phyloP scores from a whole-genome alignment of 2,113 vertebrate species.

The Callopanchax toddi region DNA sequence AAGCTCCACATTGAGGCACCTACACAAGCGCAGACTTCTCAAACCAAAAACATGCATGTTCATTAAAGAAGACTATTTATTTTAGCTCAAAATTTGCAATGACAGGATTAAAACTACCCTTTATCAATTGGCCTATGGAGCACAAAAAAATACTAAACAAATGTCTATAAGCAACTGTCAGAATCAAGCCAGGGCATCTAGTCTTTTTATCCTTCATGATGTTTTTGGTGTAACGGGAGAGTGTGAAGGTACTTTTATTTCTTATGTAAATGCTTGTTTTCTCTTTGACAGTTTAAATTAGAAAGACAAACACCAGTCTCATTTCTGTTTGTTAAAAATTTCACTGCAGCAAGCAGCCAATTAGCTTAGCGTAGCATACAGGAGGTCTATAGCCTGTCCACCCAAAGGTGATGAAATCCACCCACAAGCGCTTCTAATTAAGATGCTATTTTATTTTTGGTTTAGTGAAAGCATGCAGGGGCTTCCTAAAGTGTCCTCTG shows the following conservation, averaged over 20 bases:
- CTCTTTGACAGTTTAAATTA: background rate
- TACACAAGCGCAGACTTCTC: background rate
- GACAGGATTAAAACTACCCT: too few relatives aligned
- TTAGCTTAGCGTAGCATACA: conserved; percentile 1
- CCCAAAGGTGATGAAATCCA: conserved; percentile 6
- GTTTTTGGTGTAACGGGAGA: background rate
- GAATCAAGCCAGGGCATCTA: too few relatives aligned
- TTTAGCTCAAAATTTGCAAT: background rate
- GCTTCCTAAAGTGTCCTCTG: background rate
- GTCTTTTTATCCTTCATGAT: too few relatives aligned
- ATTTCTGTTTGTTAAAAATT: background rate
- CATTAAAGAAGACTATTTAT: accelerated
- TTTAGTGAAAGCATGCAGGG: background rate
- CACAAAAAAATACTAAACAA: too few relatives aligned
- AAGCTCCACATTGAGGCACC: background rate
- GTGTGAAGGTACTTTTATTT: background rate
- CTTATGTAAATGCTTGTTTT: background rate
- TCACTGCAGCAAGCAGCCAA: background rate
- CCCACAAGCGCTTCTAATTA: conserved; percentile 12
- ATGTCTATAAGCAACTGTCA: too few relatives aligned
- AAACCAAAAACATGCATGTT: background rate
- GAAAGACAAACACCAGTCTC: background rate
- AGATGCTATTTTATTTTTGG: conserved; percentile 1
- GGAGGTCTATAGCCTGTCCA: background rate
- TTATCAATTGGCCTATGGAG: too few relatives aligned